Base-by-base conservation (phyloP, 2,113 vertebrate species). In the Bucco capensis region DNA sequence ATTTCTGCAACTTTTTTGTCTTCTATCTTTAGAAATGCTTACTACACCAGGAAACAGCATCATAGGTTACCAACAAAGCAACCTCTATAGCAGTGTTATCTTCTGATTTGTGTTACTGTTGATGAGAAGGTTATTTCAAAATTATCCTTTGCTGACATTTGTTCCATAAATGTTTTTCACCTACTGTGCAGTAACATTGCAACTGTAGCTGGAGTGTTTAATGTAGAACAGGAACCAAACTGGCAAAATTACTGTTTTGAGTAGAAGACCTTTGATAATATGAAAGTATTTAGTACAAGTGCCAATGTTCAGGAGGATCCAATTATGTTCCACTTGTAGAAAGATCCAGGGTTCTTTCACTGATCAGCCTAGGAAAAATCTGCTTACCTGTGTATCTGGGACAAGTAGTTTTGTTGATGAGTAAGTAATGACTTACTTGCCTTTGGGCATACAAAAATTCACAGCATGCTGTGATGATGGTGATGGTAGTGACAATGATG, bases 71-170 rank as follows among this genome's bases (percentile, higher is more conserved):
- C 69, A 95, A 15, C 76, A 91, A 71, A 79, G 51, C 47, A 56
- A 44, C 57, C 78, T 81, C 5, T 56, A 35, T 19, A 71, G 44
- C 58, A 66, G 28, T 74, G 12, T 37, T 93, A 30, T 89, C 58
- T 80, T 84, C 38, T 91, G 71, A 19, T 22, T 82, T 47, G 56
- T 47, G 38, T 61, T 86, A 58, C 74, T 74, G 74, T 60, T 64
- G 62, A 56, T 64, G 64, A 89, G 74, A 90, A 94, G 91, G 78
- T 93, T 93, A 85, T 87, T 94, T 87, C 64, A 80, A 21, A 95
- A 96, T 94, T 79, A 94, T 93, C 92, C 86, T 92, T 92, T 91
- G 86, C 96, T 93, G 86, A 89, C 84, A 94, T 94, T 94, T 94
- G 90, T 95, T 93, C 89, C 67, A 95, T 83, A 91, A 92, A 89